A percentile compares a stretch with the other conserved stretches of the same genome.
Evolutionary conservation across 1,140 invertebrate genomes (phyloP).

Genomic region (Nebria ingens): DNA sequence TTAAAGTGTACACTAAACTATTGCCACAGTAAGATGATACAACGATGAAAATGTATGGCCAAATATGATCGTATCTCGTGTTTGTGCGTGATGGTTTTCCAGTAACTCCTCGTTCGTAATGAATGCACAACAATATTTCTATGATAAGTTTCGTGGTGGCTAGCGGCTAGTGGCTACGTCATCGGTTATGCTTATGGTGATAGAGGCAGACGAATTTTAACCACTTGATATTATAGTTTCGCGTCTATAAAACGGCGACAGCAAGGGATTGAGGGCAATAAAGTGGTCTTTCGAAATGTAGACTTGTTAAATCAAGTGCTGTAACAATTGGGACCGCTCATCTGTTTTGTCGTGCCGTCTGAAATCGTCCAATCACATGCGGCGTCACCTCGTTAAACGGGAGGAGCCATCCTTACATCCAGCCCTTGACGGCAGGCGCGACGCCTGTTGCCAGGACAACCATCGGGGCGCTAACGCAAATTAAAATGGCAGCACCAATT

Average conservation of each 20-base stretch:
- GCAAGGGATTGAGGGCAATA: background rate
- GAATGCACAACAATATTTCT: no score
- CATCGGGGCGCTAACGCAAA: background rate
- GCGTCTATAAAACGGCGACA: background rate
- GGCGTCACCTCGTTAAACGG: background rate
- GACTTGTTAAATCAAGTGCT: constrained; percentile 3
- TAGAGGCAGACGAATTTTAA: background rate
- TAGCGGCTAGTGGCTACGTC: no score
- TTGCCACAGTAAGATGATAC: no score
- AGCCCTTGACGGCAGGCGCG: background rate
- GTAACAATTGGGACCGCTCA: background rate
- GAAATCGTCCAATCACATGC: background rate
- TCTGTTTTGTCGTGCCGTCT: background rate
- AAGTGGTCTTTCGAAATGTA: constrained; percentile 3
- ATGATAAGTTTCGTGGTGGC: no score
- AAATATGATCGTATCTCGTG: no score
- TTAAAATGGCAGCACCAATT: constrained; percentile 1
- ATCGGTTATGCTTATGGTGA: no score
- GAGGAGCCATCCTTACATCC: background rate
- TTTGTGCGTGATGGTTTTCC: no score
- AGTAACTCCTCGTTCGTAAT: no score
- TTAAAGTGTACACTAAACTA: no score
- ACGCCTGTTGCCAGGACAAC: background rate
- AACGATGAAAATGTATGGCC: no score
- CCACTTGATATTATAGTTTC: background rate